A percentile compares a stretch with the other conserved stretches of the same genome.
Evolutionary conservation across 1,140 invertebrate species (phyloP).

Genomic region (Drosophila dunni): DNA sequence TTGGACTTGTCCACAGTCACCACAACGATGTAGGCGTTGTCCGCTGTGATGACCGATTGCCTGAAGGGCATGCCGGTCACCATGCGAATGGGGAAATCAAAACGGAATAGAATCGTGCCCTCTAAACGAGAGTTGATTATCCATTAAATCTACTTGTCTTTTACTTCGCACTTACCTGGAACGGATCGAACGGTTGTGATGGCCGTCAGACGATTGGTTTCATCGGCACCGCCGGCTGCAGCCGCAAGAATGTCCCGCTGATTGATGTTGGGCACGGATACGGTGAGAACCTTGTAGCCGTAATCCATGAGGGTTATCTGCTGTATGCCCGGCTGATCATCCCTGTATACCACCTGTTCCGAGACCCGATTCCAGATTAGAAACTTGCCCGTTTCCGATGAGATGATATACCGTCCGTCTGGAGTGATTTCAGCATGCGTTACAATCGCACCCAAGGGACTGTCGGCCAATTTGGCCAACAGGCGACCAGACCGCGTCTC

Average conservation of each 20-base stretch:
- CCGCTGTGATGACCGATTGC: slow-evolving; percentile 91
- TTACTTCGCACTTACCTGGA: slow-evolving; percentile 86
- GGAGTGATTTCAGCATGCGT: slow-evolving; percentile 95
- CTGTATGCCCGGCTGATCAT: slow-evolving; percentile 93
- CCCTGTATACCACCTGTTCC: slow-evolving; percentile 93
- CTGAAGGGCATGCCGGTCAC: slow-evolving; percentile 88
- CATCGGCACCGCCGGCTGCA: slow-evolving; percentile 63
- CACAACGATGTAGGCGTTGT: slow-evolving; percentile 91
- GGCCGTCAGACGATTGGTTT: slow-evolving; percentile 87
- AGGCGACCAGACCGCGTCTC: slow-evolving; percentile 94
- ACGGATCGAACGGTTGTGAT: slow-evolving; percentile 89
- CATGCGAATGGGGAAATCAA: slow-evolving; percentile 91
- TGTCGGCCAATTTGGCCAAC: slow-evolving; percentile 94
- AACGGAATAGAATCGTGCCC: slow-evolving; percentile 90
- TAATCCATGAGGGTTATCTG: slow-evolving; percentile 94
- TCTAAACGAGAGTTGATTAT: slow-evolving; percentile 85
- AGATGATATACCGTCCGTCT: slow-evolving; percentile 93
- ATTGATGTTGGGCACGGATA: slow-evolving; percentile 88
- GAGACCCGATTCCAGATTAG: slow-evolving; percentile 96
- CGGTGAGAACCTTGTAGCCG: slow-evolving; percentile 92
- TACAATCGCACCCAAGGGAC: slow-evolving; percentile 96
- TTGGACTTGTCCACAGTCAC: slow-evolving; percentile 92
- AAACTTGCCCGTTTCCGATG: slow-evolving; percentile 96
- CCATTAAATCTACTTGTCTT: not conserved
- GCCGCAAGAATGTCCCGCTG: slow-evolving; percentile 84